A percentile compares a stretch with the other conserved stretches of the same genome.
Conservation (phyloP, 2,797 vertebrate species). For the Poecilia velifera region DNA sequence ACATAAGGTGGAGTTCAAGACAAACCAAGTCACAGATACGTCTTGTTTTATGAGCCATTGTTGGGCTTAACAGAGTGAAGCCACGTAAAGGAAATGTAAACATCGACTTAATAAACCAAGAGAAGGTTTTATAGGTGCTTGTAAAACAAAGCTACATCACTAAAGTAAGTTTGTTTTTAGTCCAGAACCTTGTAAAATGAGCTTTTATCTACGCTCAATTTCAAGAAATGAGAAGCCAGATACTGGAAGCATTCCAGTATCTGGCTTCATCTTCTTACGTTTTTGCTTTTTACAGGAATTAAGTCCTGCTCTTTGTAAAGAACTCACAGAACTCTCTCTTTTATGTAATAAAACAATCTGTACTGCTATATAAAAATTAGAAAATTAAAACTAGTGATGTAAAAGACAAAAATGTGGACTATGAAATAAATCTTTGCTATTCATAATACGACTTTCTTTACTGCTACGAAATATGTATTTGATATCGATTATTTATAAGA, state of each 20-base stretch:
- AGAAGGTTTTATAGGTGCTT: conserved; percentile 30
- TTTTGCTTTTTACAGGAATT: conserved; percentile 8
- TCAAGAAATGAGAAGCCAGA: conserved; percentile 13
- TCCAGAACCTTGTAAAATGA: conserved; percentile 15
- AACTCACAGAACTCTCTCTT: neutral
- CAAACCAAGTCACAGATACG: conserved; percentile 8
- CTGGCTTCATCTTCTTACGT: conserved; percentile 18
- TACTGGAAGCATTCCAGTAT: conserved; percentile 15
- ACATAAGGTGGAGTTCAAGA: conserved; percentile 5
- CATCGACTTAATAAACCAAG: conserved; percentile 42
- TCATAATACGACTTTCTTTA: neutral
- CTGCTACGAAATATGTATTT: neutral
- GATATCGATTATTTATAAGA: neutral
- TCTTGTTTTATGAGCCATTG: conserved; percentile 44
- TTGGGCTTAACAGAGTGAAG: conserved; percentile 34
- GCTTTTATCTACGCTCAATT: conserved; percentile 20
- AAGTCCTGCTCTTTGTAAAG: neutral
- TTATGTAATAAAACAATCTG: conserved; percentile 8
- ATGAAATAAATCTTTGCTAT: neutral
- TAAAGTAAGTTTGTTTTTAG: conserved; percentile 22
- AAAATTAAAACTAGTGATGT: neutral
- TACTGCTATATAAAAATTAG: neutral
- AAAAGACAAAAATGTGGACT: neutral
- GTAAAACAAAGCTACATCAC: conserved; percentile 39
- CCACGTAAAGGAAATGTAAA: conserved; percentile 57